Conservation (phyloP, 2,113 vertebrate genomes). For the Chionodraco myersi region DNA sequence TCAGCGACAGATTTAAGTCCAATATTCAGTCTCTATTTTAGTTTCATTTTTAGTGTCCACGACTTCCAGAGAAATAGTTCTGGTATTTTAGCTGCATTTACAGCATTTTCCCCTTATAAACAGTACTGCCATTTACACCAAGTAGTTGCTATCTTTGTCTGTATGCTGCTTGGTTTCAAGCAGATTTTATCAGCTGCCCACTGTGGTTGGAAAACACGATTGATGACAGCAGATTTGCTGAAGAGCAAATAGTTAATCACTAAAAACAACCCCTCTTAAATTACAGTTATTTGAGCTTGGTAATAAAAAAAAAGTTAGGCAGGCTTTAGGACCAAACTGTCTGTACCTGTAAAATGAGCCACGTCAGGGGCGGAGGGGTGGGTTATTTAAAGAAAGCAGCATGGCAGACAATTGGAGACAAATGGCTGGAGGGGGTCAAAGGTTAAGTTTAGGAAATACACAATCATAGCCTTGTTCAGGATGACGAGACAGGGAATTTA, state of each 20-base stretch:
- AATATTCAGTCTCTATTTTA: neutral
- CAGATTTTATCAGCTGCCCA: neutral
- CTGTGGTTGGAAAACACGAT: neutral
- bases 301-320: conserved; percentile 4
- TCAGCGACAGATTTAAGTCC: neutral
- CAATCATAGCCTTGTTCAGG: conserved; percentile 68
- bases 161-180: too few species aligned
- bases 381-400: conserved; percentile 49
- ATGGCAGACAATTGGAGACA: conserved; percentile 58
- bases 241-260: neutral
- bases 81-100: too few species aligned
- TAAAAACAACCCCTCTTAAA: neutral
- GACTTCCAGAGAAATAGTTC: neutral
- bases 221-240: neutral
- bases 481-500: conserved; percentile 64
- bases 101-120: too few species aligned
- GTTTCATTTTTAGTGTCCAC: conserved; percentile 2
- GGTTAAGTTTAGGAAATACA: conserved; percentile 77
- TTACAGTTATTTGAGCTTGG: neutral
- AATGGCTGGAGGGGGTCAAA: conserved; percentile 61
- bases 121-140: neutral
- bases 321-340: conserved; percentile 3
- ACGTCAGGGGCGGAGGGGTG: conserved; percentile 8
- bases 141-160: neutral
- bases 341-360: conserved; percentile 17